Evolutionary conservation across 2,113 vertebrate species (phyloP), one percentile per base, ranked within the genome.

Genomic region (Dipodomys merriami): DNA sequence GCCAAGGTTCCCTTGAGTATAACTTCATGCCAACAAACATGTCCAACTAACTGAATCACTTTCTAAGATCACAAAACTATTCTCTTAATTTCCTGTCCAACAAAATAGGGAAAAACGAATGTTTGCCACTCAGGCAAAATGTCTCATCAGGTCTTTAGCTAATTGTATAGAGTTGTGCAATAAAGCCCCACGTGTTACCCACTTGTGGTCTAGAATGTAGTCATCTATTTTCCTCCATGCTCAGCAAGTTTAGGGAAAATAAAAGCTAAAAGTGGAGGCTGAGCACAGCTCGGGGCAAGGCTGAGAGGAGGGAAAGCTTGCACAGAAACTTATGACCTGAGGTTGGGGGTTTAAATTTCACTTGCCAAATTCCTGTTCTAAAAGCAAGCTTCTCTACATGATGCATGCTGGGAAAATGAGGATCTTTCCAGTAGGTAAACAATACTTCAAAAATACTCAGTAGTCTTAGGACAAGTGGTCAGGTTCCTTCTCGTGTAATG

Each of bases 171-270:
- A 44, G 30, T 67, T 93, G 39, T 73, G 62, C 69, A 97, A 91
- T 95, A 95, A 96, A 94, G 86, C 82, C 35, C 91, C 88, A 95
- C 0, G 2, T 95, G 94, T 93, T 96, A 97, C 96, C 93, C 95
- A 91, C 93, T 73, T 96, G 95, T 95, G 93, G 83, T 96, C 94
- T 97, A 78, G 72, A 85, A 68, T 91, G 33, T 18, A 91, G 69
- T 53, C 85, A 73, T 80, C 94, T 83, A 86, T 84, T 94, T 90
- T 95, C 94, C 64, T 88, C 71, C 92, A 44, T 91, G 65, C 19
- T 97, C 83, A 96, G 93, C 87, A 94, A 86, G 25, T 96, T 96
- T 71, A 96, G 91, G 93, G 96, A 94, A 97, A 82, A 90, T 73
- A 94, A 91, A 91, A 29, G 4, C 12, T 71, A 11, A 69, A 15